Conservation (phyloP, 2,888 invertebrate genomes). For the Taenaris catops region DNA sequence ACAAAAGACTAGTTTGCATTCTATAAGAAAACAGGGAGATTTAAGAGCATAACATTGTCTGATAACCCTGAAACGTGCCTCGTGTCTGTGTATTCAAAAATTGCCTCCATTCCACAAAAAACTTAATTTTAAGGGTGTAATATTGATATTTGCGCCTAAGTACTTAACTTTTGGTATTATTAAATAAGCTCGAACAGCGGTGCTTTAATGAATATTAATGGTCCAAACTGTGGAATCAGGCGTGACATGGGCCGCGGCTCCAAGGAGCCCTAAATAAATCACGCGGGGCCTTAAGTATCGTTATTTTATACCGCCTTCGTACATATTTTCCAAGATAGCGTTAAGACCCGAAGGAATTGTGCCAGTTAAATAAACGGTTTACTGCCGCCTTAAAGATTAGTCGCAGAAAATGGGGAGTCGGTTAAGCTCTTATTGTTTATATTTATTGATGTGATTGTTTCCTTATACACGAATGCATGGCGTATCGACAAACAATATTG, state of each 20-base stretch:
- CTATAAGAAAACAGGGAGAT: too few relatives aligned
- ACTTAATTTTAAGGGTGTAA: too few relatives aligned
- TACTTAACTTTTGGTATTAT: constrained; percentile 43
- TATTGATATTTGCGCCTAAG: constrained; percentile 12
- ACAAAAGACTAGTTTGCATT: too few relatives aligned
- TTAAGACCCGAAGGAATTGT: constrained; percentile 24
- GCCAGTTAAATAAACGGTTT: constrained; percentile 25
- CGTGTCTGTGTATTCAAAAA: too few relatives aligned
- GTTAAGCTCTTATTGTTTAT: constrained; percentile 11
- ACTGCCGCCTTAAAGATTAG: constrained; percentile 23
- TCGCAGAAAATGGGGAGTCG: constrained; percentile 16
- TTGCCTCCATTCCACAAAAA: too few relatives aligned
- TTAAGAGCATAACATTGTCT: too few relatives aligned
- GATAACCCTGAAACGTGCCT: too few relatives aligned
- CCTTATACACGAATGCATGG: background rate
- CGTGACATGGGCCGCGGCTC: constrained; percentile 56
- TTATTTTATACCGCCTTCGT: constrained; percentile 37
- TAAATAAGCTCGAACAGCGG: constrained; percentile 57
- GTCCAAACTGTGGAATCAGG: constrained; percentile 55
- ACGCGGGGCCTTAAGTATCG: constrained; percentile 45
- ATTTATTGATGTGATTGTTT: constrained; percentile 16
- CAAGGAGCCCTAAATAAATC: constrained; percentile 54
- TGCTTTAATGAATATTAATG: constrained; percentile 70
- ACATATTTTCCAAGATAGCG: constrained; percentile 29
- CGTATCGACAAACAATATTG: background rate